A percentile compares a stretch with the other conserved stretches of the same genome.
These are phyloP conservation scores for Carcinoscorpius rotundicauda DNA, from an alignment of 1,140 invertebrate genomes.

Conservation along the genomic window DNA sequence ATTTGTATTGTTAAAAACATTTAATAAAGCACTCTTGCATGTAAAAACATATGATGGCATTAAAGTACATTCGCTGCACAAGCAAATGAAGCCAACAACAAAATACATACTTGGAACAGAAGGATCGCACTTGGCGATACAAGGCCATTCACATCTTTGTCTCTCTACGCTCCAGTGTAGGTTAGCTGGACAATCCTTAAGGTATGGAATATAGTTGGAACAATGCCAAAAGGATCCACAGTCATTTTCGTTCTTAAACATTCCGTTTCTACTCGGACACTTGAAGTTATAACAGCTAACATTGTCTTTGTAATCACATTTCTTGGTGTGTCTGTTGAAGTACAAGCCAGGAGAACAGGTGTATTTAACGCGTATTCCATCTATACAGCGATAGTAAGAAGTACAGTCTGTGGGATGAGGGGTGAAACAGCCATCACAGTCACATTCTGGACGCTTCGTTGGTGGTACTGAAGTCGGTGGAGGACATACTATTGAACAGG, in stretches of 20 bases:
- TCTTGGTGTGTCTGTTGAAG: slow-evolving; percentile 9
- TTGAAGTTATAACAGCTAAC: not conserved
- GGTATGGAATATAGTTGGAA: not conserved
- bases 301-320: slow-evolving; percentile 6
- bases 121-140: slow-evolving; percentile 10
- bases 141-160: slow-evolving; percentile 39
- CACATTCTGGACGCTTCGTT: slow-evolving; percentile 5
- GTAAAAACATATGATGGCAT: too few species aligned
- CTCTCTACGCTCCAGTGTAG: slow-evolving; percentile 41
- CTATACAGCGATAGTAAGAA: slow-evolving; percentile 4
- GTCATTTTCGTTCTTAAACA: not conserved
- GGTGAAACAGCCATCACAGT: slow-evolving; percentile 8
- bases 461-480: not conserved
- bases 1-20: too few species aligned
- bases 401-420: slow-evolving; percentile 2
- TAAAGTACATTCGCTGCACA: too few species aligned
- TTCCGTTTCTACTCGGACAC: not conserved
- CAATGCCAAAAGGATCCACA: slow-evolving; percentile 6
- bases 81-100: too few species aligned
- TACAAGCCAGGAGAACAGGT: not conserved
- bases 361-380: not conserved
- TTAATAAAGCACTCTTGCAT: too few species aligned
- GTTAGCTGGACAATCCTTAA: slow-evolving; percentile 33
- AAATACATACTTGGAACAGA: too few species aligned
- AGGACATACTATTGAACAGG: too few species aligned